phyloP scores from a whole-genome alignment of 2,113 vertebrate genomes.

The Pithys albifrons region DNA sequence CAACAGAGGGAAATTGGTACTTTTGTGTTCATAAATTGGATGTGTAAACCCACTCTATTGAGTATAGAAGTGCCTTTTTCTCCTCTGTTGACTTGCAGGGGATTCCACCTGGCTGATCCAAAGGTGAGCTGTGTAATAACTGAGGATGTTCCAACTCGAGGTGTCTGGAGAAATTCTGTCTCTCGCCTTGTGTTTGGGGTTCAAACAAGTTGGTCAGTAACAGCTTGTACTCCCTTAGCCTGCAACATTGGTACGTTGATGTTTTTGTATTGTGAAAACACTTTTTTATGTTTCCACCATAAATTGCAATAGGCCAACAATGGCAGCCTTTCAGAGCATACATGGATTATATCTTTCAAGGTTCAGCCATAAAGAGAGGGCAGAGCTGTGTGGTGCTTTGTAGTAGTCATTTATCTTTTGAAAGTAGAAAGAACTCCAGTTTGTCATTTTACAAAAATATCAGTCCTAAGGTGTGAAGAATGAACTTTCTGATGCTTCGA shows the following conservation, averaged over 20 bases:
- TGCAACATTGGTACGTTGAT: neutral
- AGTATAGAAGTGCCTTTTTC: neutral
- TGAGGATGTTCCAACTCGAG: neutral
- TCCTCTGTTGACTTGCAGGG: neutral
- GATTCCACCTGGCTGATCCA: neutral
- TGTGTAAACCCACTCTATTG: neutral
- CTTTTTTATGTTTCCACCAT: neutral
- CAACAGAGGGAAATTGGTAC: neutral
- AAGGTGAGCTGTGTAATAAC: neutral
- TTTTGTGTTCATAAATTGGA: neutral
- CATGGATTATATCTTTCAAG: neutral
- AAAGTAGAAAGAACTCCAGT: neutral
- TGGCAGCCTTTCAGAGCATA: neutral
- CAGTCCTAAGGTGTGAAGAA: neutral
- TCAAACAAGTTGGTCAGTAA: neutral
- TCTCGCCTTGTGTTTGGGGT: neutral
- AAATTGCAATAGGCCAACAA: neutral
- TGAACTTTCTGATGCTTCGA: neutral
- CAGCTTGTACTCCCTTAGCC: neutral
- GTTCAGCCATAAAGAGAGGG: neutral
- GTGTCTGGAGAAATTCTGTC: neutral
- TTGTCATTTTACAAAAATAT: neutral
- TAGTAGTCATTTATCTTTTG: neutral
- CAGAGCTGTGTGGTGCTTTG: fast-evolving
- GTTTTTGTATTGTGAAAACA: neutral